Evolutionary conservation across 2,113 vertebrate genomes (phyloP).

Genomic region (Copsychus sechellarum): DNA sequence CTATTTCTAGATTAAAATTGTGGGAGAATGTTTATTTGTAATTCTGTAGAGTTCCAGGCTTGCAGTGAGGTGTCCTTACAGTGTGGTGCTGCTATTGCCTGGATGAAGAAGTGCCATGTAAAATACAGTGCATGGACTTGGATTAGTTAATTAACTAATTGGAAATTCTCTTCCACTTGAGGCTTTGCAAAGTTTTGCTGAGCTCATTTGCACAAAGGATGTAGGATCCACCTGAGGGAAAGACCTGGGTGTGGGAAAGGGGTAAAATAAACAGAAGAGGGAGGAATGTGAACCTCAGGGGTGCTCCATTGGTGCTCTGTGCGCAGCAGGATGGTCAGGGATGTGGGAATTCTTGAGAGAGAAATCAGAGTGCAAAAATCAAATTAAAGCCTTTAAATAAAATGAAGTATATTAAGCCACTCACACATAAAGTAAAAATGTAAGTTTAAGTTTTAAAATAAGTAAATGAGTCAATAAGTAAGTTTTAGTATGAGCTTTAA

Average conservation of each 20-base stretch:
- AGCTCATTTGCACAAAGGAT: neutral
- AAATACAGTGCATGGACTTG: neutral
- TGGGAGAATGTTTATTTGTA: neutral
- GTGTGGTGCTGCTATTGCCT: accelerated
- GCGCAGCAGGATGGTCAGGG: neutral
- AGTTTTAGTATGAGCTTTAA: no score
- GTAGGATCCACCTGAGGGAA: neutral
- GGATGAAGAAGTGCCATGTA: neutral
- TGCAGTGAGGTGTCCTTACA: neutral
- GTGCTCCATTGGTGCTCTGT: accelerated
- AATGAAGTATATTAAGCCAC: no score
- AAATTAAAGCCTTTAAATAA: no score
- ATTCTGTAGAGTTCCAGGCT: neutral
- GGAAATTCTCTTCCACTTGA: neutral
- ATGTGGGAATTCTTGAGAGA: neutral
- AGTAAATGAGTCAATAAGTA: no score
- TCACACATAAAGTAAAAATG: no score
- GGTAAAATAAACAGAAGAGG: neutral
- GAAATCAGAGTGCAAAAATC: no score
- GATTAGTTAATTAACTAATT: neutral
- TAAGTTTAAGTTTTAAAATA: no score
- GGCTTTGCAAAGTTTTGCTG: neutral
- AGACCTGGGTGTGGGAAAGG: neutral
- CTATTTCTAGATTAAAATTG: neutral
- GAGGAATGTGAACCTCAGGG: neutral